Evolutionary conservation across 2,888 invertebrate species (phyloP).

Genomic region (Thera britannica): DNA sequence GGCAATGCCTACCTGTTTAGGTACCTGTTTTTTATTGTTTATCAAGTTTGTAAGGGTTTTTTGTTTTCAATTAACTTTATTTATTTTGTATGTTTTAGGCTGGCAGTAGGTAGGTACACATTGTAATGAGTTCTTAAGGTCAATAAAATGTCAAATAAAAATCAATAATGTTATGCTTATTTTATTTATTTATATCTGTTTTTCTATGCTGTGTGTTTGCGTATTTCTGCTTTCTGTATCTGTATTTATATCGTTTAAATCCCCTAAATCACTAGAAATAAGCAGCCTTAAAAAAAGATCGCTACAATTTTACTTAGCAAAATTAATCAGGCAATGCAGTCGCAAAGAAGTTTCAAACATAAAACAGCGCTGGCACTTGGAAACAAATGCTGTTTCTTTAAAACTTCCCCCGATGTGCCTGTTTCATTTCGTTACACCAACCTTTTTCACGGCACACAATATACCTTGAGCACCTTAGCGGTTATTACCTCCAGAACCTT

Average conservation of each 20-base stretch:
- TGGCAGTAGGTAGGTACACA: too few relatives aligned
- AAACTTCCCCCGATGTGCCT: slow-evolving; percentile 58
- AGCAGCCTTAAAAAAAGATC: slow-evolving; percentile 21
- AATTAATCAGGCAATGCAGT: slow-evolving; percentile 47
- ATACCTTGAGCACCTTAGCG: slow-evolving; percentile 65
- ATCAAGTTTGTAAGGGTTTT: too few relatives aligned
- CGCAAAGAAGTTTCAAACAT: slow-evolving; percentile 40
- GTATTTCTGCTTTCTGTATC: too few relatives aligned
- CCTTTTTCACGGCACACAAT: slow-evolving; percentile 68
- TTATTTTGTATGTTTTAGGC: too few relatives aligned
- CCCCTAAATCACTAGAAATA: not conserved
- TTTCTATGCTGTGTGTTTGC: too few relatives aligned
- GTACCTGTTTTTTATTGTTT: too few relatives aligned
- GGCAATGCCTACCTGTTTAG: too few relatives aligned
- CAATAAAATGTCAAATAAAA: too few relatives aligned
- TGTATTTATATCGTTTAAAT: not conserved
- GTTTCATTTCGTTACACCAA: slow-evolving; percentile 64
- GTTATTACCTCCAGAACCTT: slow-evolving; percentile 74
- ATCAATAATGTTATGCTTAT: too few relatives aligned
- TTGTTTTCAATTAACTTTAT: too few relatives aligned
- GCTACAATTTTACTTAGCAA: slow-evolving; percentile 31
- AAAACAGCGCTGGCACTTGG: slow-evolving; percentile 44
- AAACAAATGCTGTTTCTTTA: slow-evolving; percentile 64
- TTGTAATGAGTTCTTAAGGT: too few relatives aligned
- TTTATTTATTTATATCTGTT: too few relatives aligned